These are phyloP conservation scores for Ichneumon xanthorius DNA, from an alignment of 2,888 invertebrate genomes.

Conservation along the genomic window DNA sequence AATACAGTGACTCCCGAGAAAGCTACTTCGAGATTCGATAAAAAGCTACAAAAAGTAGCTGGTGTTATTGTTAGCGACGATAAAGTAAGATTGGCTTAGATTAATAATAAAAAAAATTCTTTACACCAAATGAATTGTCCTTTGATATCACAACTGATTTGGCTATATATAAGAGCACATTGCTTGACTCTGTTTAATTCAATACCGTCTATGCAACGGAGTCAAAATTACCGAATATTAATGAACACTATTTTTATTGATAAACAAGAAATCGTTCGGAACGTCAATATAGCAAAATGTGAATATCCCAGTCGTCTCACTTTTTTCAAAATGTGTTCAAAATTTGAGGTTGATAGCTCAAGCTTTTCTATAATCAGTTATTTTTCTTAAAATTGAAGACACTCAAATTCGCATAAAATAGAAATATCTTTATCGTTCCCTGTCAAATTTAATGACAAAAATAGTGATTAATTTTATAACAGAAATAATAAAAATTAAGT, in stretches of 20 bases:
- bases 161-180: no score
- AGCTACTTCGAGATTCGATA: slow-evolving; percentile 90
- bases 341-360: neutral
- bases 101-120: neutral
- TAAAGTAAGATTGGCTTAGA: slow-evolving; percentile 84
- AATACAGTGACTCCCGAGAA: slow-evolving; percentile 87
- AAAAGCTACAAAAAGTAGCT: slow-evolving; percentile 89
- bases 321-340: neutral
- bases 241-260: neutral
- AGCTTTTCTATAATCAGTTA: neutral
- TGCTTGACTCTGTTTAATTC: no score
- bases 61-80: slow-evolving; percentile 88
- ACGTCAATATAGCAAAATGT: neutral
- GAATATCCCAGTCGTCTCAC: neutral
- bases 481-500: neutral
- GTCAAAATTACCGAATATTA: no score
- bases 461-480: neutral
- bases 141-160: neutral
- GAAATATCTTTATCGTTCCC: no score
- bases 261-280: no score
- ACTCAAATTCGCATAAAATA: neutral
- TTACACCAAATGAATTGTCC: neutral
- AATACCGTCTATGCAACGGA: no score
- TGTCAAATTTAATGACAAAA: no score
- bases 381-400: neutral